These are phyloP conservation scores for Panopea generosa DNA, from an alignment of 2,888 invertebrate species.

Conservation along the genomic window DNA sequence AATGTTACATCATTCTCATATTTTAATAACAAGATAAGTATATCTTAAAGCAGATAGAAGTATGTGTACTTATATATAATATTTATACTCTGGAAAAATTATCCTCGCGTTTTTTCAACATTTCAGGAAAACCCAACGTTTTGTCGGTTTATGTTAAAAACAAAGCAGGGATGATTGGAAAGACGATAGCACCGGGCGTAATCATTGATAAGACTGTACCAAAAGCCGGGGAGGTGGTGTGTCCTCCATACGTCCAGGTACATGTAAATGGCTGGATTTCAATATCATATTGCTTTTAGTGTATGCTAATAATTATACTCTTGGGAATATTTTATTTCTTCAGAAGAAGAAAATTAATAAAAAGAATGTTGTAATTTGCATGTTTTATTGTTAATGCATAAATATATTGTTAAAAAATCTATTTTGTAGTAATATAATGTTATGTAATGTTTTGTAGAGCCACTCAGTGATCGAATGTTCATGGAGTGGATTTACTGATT, in stretches of 20 bases:
- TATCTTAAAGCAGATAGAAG: too few relatives aligned
- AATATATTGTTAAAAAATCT: too few relatives aligned
- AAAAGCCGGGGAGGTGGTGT: constrained; percentile 34
- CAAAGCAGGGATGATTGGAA: constrained; percentile 45
- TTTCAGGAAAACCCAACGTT: constrained; percentile 56
- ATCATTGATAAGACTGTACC: constrained; percentile 54
- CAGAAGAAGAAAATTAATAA: too few relatives aligned
- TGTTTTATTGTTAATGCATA: too few relatives aligned
- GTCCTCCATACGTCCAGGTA: constrained; percentile 55
- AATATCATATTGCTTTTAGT: neutral
- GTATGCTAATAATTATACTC: neutral
- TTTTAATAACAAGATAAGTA: too few relatives aligned
- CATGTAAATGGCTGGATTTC: neutral
- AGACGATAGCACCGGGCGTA: constrained; percentile 37
- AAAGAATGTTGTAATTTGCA: too few relatives aligned
- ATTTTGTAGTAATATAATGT: too few relatives aligned
- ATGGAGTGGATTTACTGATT: constrained; percentile 46
- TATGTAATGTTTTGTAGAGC: too few relatives aligned
- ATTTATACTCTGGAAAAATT: too few relatives aligned
- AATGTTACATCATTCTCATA: too few relatives aligned
- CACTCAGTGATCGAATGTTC: constrained; percentile 34
- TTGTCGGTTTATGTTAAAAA: constrained; percentile 49
- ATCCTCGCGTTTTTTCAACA: too few relatives aligned
- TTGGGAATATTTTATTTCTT: neutral
- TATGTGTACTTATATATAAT: too few relatives aligned